phyloP scores from a whole-genome alignment of 2,113 vertebrate species.

The Alectura lathami region DNA sequence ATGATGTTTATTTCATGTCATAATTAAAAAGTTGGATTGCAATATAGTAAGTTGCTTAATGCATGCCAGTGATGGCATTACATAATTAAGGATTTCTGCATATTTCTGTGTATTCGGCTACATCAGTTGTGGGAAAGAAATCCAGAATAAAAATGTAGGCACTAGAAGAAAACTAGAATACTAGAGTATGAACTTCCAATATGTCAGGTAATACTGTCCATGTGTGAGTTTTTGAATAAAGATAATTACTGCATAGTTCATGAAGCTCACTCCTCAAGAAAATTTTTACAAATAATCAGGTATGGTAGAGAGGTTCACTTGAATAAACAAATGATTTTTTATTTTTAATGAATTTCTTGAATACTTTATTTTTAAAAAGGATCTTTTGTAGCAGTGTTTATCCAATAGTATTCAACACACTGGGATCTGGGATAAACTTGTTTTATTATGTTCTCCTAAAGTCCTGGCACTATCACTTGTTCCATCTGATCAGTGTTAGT shows the following conservation, averaged over 20 bases:
- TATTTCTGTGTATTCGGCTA: neutral
- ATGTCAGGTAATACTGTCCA: neutral
- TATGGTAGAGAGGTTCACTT: neutral
- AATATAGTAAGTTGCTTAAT: neutral
- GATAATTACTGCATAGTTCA: neutral
- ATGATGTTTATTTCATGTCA: neutral
- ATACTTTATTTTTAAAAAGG: neutral
- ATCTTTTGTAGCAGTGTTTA: neutral
- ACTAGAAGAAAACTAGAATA: neutral
- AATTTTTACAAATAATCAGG: neutral
- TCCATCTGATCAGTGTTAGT: neutral
- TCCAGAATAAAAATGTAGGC: neutral
- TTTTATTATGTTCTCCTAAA: neutral
- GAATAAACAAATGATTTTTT: neutral
- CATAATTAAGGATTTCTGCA: neutral
- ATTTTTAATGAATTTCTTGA: neutral
- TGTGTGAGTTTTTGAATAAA: neutral
- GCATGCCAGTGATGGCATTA: neutral
- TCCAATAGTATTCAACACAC: neutral
- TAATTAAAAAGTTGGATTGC: slow-evolving; percentile 29
- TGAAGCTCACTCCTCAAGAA: neutral
- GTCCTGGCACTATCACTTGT: neutral
- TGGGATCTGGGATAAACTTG: neutral
- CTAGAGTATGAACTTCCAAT: neutral
- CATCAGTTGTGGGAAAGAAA: neutral